phyloP scores from a whole-genome alignment of 2,888 invertebrate species.

The Masnerella sp. region DNA sequence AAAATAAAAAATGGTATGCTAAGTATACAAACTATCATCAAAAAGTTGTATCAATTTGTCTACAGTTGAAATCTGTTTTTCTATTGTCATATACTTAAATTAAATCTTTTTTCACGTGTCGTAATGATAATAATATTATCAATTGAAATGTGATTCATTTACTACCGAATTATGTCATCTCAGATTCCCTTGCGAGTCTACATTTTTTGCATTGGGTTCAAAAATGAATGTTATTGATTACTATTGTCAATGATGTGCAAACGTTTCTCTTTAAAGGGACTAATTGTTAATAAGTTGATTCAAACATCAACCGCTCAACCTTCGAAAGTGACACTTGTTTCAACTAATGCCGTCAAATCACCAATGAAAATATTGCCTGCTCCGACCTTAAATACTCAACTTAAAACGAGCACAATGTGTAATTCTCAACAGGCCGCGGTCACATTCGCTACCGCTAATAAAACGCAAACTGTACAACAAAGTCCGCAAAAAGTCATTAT shows the following conservation, averaged over 20 bases:
- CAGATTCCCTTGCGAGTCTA: no score
- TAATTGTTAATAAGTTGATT: conserved; percentile 79
- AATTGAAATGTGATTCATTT: no score
- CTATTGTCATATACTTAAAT: no score
- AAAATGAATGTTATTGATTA: no score
- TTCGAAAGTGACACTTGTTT: conserved; percentile 77
- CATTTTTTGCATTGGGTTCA: no score
- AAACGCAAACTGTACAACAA: conserved; percentile 70
- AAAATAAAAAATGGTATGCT: no score
- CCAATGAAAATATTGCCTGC: conserved; percentile 85
- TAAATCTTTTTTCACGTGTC: no score
- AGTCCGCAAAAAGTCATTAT: conserved; percentile 80
- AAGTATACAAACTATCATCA: no score
- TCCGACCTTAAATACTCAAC: conserved; percentile 74
- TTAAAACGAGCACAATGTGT: conserved; percentile 66
- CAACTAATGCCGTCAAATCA: conserved; percentile 80
- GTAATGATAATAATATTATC: no score
- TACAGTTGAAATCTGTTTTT: no score
- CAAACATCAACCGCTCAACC: conserved; percentile 73
- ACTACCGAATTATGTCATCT: no score
- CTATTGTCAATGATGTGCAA: conserved; percentile 35
- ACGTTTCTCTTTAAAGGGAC: conserved; percentile 70
- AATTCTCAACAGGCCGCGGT: conserved; percentile 69
- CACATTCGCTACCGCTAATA: conserved; percentile 66
- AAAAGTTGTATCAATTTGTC: no score